Conservation (phyloP, 1,140 invertebrate genomes). For the Periplaneta americana region DNA sequence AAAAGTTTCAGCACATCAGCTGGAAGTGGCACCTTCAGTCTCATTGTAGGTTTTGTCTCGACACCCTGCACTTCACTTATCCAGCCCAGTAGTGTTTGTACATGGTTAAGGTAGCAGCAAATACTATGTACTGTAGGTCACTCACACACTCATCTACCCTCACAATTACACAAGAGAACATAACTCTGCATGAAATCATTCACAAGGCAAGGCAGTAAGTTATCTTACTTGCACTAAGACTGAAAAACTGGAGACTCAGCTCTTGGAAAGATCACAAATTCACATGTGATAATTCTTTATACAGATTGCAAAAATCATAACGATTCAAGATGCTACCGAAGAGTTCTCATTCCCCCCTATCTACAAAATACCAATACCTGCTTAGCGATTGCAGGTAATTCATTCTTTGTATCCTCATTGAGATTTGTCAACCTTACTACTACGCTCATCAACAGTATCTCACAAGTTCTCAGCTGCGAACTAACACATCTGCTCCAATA, state of each 20-base stretch:
- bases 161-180: conserved; percentile 6
- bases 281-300: conserved; percentile 2
- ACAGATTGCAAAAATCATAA: neutral
- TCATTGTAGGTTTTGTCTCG: neutral
- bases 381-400: neutral
- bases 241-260: conserved; percentile 4
- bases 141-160: neutral
- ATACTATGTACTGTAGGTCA: conserved; percentile 6
- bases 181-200: conserved; percentile 5
- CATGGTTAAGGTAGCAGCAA: neutral
- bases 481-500: neutral
- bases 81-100: neutral
- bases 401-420: neutral
- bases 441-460: neutral
- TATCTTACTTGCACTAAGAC: conserved; percentile 12
- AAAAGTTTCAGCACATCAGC: neutral
- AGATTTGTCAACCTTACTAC: neutral
- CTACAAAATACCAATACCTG: conserved; percentile 5
- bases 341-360: conserved; percentile 3
- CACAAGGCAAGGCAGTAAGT: conserved; percentile 16
- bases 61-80: neutral
- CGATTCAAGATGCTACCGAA: conserved; percentile 10
- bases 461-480: neutral
- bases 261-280: conserved; percentile 7
- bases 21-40: conserved; percentile 13